A percentile compares a stretch with the other conserved stretches of the same genome.
Evolutionary conservation across 2,888 invertebrate genomes (phyloP).

Genomic region (Nemotelus nigrinus): DNA sequence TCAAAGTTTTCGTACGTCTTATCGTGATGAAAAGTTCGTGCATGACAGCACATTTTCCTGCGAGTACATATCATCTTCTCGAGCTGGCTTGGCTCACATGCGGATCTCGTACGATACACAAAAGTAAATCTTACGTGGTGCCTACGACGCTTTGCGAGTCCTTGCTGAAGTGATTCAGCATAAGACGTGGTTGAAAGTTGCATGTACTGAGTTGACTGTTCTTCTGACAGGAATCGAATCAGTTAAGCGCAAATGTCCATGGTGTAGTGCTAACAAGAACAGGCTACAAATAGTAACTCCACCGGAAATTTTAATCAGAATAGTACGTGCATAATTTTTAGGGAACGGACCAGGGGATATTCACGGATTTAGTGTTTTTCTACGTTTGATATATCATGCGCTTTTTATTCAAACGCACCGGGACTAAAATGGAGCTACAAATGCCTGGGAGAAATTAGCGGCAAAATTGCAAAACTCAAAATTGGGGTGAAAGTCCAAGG

Average conservation of each 20-base stretch:
- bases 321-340: constrained; percentile 6
- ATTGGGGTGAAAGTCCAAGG: too few relatives aligned
- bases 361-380: too few relatives aligned
- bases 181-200: constrained; percentile 14
- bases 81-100: not conserved
- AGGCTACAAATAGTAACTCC: constrained; percentile 10
- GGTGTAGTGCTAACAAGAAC: not conserved
- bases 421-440: too few relatives aligned
- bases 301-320: constrained; percentile 32
- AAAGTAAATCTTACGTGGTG: not conserved
- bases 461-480: too few relatives aligned
- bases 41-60: constrained; percentile 25
- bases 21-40: constrained; percentile 23
- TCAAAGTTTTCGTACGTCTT: constrained; percentile 36
- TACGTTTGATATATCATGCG: too few relatives aligned
- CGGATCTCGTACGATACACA: not conserved
- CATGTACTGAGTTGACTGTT: not conserved
- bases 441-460: too few relatives aligned
- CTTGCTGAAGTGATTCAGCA: constrained; percentile 2
- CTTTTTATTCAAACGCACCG: too few relatives aligned
- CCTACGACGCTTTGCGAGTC: not conserved
- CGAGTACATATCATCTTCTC: constrained; percentile 29
- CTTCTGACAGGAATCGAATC: constrained; percentile 13
- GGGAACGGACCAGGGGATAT: not conserved
- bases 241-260: constrained; percentile 17